Conservation (phyloP, 2,888 invertebrate species). For the Eueremaeus valkanovi region DNA sequence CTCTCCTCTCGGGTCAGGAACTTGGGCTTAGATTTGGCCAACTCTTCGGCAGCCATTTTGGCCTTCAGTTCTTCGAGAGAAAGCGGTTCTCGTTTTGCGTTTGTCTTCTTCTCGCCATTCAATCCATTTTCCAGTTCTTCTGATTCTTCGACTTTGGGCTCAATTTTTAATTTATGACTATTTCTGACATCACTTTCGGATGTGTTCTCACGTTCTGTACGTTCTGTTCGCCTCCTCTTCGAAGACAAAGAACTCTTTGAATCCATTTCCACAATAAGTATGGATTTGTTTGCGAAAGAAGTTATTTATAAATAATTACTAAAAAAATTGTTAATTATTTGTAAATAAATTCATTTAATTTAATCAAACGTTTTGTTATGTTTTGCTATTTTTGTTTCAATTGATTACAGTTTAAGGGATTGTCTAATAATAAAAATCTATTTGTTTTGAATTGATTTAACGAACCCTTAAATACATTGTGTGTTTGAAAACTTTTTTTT, state of each 20-base stretch:
- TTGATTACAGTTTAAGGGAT: too few relatives aligned
- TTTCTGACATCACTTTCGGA: neutral
- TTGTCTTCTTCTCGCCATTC: neutral
- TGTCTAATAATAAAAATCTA: too few relatives aligned
- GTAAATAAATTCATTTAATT: too few relatives aligned
- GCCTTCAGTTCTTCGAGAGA: constrained; percentile 92
- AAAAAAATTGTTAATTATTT: too few relatives aligned
- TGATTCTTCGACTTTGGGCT: neutral
- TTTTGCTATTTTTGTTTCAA: too few relatives aligned
- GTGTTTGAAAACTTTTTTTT: too few relatives aligned
- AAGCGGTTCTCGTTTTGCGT: constrained; percentile 65
- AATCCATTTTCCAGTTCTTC: neutral
- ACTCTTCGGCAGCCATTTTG: constrained; percentile 76
- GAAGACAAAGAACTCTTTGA: neutral
- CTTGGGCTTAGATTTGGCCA: constrained; percentile 89
- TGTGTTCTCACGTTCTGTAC: neutral
- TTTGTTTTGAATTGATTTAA: too few relatives aligned
- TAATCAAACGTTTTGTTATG: too few relatives aligned
- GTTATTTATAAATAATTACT: too few relatives aligned
- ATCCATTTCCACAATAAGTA: neutral
- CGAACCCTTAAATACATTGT: too few relatives aligned
- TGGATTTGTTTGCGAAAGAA: neutral
- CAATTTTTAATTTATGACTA: neutral
- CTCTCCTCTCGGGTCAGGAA: constrained; percentile 95
- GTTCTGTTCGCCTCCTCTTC: neutral